Conservation (phyloP, 1,140 invertebrate genomes). For the Calephelis virginiensis region DNA sequence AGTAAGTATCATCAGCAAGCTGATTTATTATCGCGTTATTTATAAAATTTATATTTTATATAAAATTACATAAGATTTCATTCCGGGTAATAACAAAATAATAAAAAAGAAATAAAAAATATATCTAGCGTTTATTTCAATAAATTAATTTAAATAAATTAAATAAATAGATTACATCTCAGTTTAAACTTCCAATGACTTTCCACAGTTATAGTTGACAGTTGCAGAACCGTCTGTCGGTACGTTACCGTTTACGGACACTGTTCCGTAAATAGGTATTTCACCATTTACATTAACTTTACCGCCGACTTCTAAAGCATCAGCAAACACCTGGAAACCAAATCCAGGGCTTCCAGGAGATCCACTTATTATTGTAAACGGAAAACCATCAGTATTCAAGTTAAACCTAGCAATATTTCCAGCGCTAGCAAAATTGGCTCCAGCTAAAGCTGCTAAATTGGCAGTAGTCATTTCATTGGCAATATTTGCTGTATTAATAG, state of each 20-base stretch:
- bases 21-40: no score
- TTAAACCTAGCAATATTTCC: constrained; percentile 48
- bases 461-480: constrained; percentile 21
- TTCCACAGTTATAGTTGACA: constrained; percentile 48
- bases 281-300: constrained; percentile 47
- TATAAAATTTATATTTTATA: no score
- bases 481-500: constrained; percentile 21
- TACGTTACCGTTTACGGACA: constrained; percentile 48
- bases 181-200: constrained; percentile 10
- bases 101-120: constrained; percentile 4
- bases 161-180: constrained; percentile 29
- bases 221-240: constrained; percentile 47
- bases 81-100: neutral
- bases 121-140: constrained; percentile 16
- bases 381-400: constrained; percentile 38
- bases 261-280: constrained; percentile 52
- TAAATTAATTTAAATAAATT: constrained; percentile 21
- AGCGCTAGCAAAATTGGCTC: constrained; percentile 30
- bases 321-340: constrained; percentile 49
- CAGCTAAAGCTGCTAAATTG: constrained; percentile 28
- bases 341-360: constrained; percentile 37
- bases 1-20: no score
- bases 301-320: constrained; percentile 55
- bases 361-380: constrained; percentile 40
- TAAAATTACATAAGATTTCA: no score